Base-by-base conservation (phyloP, 1,140 invertebrate species). In the Reticulitermes speratus region DNA sequence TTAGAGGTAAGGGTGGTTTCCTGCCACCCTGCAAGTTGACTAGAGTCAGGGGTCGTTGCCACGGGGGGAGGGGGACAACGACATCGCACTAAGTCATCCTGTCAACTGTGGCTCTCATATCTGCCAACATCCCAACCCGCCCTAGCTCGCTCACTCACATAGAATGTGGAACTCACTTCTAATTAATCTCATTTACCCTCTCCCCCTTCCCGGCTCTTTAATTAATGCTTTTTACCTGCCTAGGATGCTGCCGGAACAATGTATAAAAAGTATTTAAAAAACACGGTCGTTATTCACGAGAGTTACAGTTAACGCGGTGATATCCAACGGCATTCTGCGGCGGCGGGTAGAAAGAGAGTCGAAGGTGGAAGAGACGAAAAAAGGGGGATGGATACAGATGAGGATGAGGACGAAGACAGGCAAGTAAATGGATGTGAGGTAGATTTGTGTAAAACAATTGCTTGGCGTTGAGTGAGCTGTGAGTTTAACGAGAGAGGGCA, bases 151-250 rank as follows among this genome's bases (percentile, higher is more conserved):
- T 69, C 32, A 59, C n/a, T 59, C 55, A 32, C 85, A 83, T 44
- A 86, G 48, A 83, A 84, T 86, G 83, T 84, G 48, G 16, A 59
- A 84, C 86, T 84, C 83, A 86, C 86, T 83, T 85, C 85, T 86
- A 86, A 86, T 86, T 86, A 86, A 86, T 86, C 82, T 84, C 86
- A 86, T 86, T 86, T 84, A 86, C 45, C 52, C 55, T 44, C 44
- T 38, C 38, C 38, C 86, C 45, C 45, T 16, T 86, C 23, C 55
- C 55, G 30, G 85, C 86, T 59, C 86, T 86, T 86, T 86, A 86
- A 86, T 86, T 86, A 86, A 86, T 86, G 86, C 86, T 86, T 86
- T 86, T 86, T 86, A 86, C 86, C 86, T 86, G 86, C 86, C 65
- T 86, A 81, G 65, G 25, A 75, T 75, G 65, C 65, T 84, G 52